Evolutionary conservation across 2,888 invertebrate species (phyloP).

Genomic region (Neocrepidodera transversa): DNA sequence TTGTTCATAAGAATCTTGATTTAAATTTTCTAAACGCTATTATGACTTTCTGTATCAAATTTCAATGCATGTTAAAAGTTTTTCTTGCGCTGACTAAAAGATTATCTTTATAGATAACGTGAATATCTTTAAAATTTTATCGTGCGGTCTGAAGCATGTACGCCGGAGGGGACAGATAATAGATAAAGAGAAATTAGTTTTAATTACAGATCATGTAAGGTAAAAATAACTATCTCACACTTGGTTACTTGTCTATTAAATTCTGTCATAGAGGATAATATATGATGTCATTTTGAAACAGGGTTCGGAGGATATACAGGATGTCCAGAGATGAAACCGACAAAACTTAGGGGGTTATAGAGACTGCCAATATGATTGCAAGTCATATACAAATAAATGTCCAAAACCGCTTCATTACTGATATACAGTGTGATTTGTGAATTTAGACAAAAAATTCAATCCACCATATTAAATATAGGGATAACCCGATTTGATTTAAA

Average conservation of each 20-base stretch:
- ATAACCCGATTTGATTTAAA: too few relatives aligned
- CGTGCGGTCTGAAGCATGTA: constrained; percentile 22
- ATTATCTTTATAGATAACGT: constrained; percentile 33
- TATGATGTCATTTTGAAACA: too few relatives aligned
- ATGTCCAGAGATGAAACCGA: too few relatives aligned
- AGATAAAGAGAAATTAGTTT: constrained; percentile 34
- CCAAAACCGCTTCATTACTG: too few relatives aligned
- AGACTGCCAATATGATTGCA: too few relatives aligned
- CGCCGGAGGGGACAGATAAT: constrained; percentile 30
- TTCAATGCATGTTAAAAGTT: constrained; percentile 31
- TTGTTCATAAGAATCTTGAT: too few relatives aligned
- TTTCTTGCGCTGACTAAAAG: constrained; percentile 29
- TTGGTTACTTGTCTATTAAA: constrained; percentile 22
- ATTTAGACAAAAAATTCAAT: too few relatives aligned
- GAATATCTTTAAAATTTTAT: constrained; percentile 30
- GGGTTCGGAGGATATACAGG: too few relatives aligned
- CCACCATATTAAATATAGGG: too few relatives aligned
- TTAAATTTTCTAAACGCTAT: constrained; percentile 12
- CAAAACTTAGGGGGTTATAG: too few relatives aligned
- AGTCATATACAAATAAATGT: too few relatives aligned
- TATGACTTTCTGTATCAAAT: constrained; percentile 33
- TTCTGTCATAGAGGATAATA: constrained; percentile 21
- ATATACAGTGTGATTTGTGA: too few relatives aligned
- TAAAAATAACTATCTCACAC: constrained; percentile 24
- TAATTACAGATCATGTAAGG: constrained; percentile 28